These are phyloP conservation scores for Perizoma flavofasciatum DNA, from an alignment of 2,888 invertebrate genomes.

Conservation along the genomic window DNA sequence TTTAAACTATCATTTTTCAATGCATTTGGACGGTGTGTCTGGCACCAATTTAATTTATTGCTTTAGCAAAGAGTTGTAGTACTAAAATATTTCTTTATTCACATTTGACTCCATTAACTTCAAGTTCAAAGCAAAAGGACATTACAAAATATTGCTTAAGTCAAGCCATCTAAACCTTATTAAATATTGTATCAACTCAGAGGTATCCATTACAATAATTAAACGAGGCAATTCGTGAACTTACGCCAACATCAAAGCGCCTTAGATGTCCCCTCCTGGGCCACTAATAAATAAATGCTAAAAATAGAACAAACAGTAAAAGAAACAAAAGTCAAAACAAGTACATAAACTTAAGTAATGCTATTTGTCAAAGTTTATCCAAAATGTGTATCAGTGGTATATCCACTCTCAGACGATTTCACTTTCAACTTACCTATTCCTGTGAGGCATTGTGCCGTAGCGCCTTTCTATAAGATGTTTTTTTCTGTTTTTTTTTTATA, in stretches of 20 bases:
- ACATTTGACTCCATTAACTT: no score
- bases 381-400: no score
- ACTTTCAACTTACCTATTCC: no score
- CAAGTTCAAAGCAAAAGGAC: no score
- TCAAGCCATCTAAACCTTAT: background rate
- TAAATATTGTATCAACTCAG: conserved; percentile 2
- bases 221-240: conserved; percentile 10
- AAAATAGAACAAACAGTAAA: conserved; percentile 49
- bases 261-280: background rate
- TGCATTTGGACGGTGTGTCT: background rate
- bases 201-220: conserved; percentile 12
- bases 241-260: conserved; percentile 8
- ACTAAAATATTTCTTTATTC: no score
- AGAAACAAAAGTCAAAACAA: conserved; percentile 41
- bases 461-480: no score
- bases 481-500: no score
- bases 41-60: background rate
- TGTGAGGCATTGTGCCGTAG: no score
- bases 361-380: no score
- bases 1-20: background rate
- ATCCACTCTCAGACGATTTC: no score
- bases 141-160: no score
- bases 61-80: background rate
- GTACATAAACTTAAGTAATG: no score
- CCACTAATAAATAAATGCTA: conserved; percentile 49